These are phyloP conservation scores for Xerus inauris DNA, from an alignment of 2,113 vertebrate species.

Conservation along the genomic window DNA sequence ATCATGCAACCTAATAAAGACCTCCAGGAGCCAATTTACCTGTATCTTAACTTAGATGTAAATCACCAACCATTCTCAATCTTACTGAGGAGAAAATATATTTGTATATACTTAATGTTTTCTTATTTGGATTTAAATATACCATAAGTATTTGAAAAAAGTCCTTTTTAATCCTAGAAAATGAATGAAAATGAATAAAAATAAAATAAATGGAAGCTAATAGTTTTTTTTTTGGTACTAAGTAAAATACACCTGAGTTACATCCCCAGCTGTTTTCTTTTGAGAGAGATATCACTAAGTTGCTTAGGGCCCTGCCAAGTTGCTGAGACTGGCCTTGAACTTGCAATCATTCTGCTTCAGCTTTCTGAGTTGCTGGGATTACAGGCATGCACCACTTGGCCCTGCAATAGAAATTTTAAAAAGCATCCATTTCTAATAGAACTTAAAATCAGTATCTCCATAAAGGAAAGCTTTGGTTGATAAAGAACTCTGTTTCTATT, in stretches of 20 bases:
- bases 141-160: neutral
- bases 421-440: neutral
- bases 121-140: slow-evolving; percentile 20
- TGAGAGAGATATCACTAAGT: no score
- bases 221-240: neutral
- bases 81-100: slow-evolving; percentile 14
- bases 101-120: neutral
- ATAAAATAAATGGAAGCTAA: slow-evolving; percentile 24
- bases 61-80: neutral
- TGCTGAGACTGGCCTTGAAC: no score
- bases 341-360: no score
- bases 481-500: slow-evolving; percentile 7
- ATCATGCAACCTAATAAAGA: neutral
- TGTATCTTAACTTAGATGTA: slow-evolving; percentile 4
- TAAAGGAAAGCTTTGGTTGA: neutral
- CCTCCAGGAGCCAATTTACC: neutral
- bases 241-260: no score
- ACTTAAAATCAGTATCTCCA: slow-evolving; percentile 2
- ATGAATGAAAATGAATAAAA: neutral
- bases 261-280: no score
- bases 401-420: neutral
- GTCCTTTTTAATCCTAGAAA: neutral
- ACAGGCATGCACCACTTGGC: neutral
- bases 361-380: no score
- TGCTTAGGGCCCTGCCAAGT: no score